These are phyloP conservation scores for Amphimedon queenslandica DNA, from an alignment of 37 sponge, comb jelly and placozoan genomes.

Conservation along the genomic window DNA sequence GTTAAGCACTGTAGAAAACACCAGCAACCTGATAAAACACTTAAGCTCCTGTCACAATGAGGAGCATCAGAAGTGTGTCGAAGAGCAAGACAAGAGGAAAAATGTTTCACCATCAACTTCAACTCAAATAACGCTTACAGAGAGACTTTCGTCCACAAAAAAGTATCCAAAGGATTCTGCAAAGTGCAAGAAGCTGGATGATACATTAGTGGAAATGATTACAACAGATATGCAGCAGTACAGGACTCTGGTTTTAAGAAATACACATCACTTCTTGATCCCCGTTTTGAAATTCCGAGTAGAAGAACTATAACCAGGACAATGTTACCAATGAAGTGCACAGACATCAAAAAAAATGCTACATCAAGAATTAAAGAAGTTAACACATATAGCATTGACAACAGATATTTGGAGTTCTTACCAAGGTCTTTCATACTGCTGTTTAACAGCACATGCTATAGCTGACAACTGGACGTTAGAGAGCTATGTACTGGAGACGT, in stretches of 20 bases:
- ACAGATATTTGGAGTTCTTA: not conserved
- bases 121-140: too few species aligned
- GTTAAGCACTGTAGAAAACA: too few species aligned
- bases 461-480: not conserved
- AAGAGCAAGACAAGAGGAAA: too few species aligned
- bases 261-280: not conserved
- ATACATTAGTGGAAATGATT: not conserved
- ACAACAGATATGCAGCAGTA: not conserved
- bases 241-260: too few species aligned
- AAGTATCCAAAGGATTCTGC: not conserved
- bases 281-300: not conserved
- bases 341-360: not conserved
- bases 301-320: not conserved
- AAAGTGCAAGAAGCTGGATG: not conserved
- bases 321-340: not conserved
- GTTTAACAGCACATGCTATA: not conserved
- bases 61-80: too few species aligned
- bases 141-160: not conserved
- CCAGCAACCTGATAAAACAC: too few species aligned
- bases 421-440: not conserved
- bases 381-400: not conserved
- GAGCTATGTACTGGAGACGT: not conserved
- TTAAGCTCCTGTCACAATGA: too few species aligned
- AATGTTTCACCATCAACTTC: too few species aligned
- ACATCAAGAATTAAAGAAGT: not conserved